Evolutionary conservation across 2,888 invertebrate genomes (phyloP), one percentile per base, ranked within the genome.

Genomic region (Bruchidius siliquastri): DNA sequence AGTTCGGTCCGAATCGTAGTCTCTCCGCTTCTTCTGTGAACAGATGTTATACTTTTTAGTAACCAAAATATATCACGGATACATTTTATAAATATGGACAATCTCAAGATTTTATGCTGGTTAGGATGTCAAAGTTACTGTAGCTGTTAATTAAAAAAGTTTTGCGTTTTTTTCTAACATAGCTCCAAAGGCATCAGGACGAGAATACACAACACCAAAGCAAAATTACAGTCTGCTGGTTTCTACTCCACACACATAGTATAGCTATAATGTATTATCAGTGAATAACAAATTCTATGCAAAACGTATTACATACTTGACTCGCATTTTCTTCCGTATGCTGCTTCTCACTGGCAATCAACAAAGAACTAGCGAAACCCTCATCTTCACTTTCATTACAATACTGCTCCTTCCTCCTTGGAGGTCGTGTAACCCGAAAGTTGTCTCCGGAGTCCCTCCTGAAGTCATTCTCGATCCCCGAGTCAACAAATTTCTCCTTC

Each of bases 391-490:
- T 92, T 76, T 91, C 91, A 76, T 89, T 88, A 79, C 86, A 86
- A 67, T 80, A 81, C 68, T 84, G 83, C 2, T 82, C 78, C 49
- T 81, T 80, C n/a, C 79, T 78, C 69, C 81, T 82, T 6, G 74
- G 74, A 10, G 79, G 76, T 26, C 80, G 76, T 20, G 79, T 71
- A 0, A 76, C 79, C 75, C 74, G 85, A 83, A 77, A 87, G 83
- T 81, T 87, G 83, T 84, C 88, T 79, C 87, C 88, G 0, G 71
- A 71, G 80, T 93, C 93, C 77, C 93, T 90, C 72, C 93, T 89
- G 81, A 81, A 79, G 84, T 94, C 94, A 79, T 94, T 94, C 82
- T 94, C 94, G 77, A 94, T 94, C 0, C 94, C 94, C 0, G 94
- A 94, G 86, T 94, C 94, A 1, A 91, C 92, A 72, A 92, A 87